Conservation (phyloP, 2,113 vertebrate genomes). For the Polyodon spathula region DNA sequence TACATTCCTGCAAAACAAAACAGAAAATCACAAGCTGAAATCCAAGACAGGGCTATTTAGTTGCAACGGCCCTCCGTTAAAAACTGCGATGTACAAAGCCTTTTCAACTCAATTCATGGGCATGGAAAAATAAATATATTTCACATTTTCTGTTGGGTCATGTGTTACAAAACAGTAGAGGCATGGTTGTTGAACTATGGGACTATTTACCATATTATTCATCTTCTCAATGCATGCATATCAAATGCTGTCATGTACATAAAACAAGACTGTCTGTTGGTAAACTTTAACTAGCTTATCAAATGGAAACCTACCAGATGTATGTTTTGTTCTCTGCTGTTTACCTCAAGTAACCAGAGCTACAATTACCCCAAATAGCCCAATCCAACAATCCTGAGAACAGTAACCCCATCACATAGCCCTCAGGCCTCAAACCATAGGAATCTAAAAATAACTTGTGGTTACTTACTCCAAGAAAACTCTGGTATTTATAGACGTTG, state of each 20-base stretch:
- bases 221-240: no score
- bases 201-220: no score
- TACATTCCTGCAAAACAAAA: conserved; percentile 67
- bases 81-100: conserved; percentile 17
- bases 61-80: conserved; percentile 14
- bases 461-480: conserved; percentile 24
- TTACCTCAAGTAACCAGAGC: conserved; percentile 18
- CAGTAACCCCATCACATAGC: conserved; percentile 12
- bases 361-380: conserved; percentile 18
- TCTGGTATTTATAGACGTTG: conserved; percentile 16
- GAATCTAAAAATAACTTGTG: conserved; percentile 24
- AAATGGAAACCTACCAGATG: neutral
- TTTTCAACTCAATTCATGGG: no score
- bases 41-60: conserved; percentile 60
- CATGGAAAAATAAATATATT: no score
- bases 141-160: no score
- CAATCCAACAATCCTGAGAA: conserved; percentile 11
- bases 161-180: no score
- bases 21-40: conserved; percentile 51
- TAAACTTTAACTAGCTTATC: no score
- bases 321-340: conserved; percentile 7
- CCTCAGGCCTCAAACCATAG: conserved; percentile 12
- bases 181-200: no score
- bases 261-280: no score
- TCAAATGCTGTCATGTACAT: no score